These are phyloP conservation scores for Numenius phaeopus DNA, from an alignment of 2,797 vertebrate species.

Conservation along the genomic window DNA sequence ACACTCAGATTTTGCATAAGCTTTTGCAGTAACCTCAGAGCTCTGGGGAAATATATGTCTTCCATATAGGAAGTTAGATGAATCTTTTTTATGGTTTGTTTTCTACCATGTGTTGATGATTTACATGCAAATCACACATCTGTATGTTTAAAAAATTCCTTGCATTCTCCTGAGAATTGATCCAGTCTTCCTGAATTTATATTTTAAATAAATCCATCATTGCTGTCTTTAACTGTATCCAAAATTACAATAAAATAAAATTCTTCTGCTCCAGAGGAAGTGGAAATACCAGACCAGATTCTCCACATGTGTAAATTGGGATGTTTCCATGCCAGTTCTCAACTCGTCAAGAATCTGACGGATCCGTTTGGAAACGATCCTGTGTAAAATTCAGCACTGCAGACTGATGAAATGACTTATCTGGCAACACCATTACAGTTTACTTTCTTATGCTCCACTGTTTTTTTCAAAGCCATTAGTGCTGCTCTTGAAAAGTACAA, in stretches of 20 bases:
- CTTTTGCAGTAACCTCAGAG: conserved; percentile 74
- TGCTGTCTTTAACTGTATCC: conserved; percentile 6
- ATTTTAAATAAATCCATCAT: conserved; percentile 16
- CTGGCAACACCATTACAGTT: conserved; percentile 28
- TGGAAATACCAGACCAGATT: not conserved
- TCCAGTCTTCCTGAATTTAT: conserved; percentile 44
- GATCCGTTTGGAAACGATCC: not conserved
- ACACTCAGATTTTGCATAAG: conserved; percentile 83
- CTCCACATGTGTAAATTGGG: not conserved
- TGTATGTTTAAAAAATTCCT: conserved; percentile 44
- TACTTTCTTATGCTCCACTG: conserved; percentile 18
- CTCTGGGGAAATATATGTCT: conserved; percentile 63
- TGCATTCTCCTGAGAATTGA: conserved; percentile 50
- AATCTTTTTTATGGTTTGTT: conserved; percentile 61
- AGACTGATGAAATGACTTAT: not conserved
- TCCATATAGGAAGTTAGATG: conserved; percentile 71
- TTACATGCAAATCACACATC: conserved; percentile 54
- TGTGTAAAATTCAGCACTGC: not conserved
- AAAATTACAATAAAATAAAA: not conserved
- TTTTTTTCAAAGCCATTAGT: conserved; percentile 52
- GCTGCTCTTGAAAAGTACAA: conserved; percentile 41
- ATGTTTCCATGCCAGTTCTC: not conserved
- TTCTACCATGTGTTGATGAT: conserved; percentile 50
- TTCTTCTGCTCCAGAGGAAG: conserved; percentile 18
- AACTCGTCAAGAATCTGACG: not conserved